A percentile compares a stretch with the other conserved stretches of the same genome.
These are phyloP conservation scores for Oncorhynchus masou DNA, from an alignment of 2,113 vertebrate species.

Conservation along the genomic window DNA sequence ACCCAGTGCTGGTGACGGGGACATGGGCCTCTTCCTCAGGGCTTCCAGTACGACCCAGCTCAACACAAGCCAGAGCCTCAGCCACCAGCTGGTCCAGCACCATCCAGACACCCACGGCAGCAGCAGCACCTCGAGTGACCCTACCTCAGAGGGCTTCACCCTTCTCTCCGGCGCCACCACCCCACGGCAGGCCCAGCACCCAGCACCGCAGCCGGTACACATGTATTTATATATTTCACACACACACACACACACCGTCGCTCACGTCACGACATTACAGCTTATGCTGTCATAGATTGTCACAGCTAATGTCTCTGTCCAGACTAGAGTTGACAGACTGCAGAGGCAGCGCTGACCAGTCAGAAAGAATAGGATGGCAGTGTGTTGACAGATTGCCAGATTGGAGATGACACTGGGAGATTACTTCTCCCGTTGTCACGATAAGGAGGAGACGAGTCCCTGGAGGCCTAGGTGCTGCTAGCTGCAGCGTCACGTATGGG, in stretches of 20 bases:
- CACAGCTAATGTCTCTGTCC: too few species aligned
- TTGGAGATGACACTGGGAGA: background rate
- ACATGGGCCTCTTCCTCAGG: constrained; percentile 85
- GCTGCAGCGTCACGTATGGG: background rate
- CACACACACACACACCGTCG: background rate
- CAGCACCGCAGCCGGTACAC: constrained; percentile 70
- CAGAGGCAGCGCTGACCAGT: background rate
- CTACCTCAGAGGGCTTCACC: constrained; percentile 65
- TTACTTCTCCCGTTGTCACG: background rate
- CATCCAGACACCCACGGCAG: background rate
- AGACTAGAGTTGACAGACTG: too few species aligned
- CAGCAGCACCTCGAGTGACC: constrained; percentile 78
- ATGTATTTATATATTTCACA: too few species aligned
- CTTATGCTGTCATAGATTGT: too few species aligned
- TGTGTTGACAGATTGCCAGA: constrained; percentile 10
- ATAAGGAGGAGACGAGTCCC: background rate
- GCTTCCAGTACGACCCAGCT: constrained; percentile 83
- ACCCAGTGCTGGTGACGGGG: constrained; percentile 82
- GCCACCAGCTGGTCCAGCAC: constrained; percentile 71
- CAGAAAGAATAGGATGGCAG: background rate
- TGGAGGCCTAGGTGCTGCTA: background rate
- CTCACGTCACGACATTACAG: background rate
- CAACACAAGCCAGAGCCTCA: constrained; percentile 68
- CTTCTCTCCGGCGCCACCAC: constrained; percentile 58
- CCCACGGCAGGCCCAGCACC: constrained; percentile 61